Conservation (phyloP, 1,140 invertebrate species). For the Drosophila fuyamai region DNA sequence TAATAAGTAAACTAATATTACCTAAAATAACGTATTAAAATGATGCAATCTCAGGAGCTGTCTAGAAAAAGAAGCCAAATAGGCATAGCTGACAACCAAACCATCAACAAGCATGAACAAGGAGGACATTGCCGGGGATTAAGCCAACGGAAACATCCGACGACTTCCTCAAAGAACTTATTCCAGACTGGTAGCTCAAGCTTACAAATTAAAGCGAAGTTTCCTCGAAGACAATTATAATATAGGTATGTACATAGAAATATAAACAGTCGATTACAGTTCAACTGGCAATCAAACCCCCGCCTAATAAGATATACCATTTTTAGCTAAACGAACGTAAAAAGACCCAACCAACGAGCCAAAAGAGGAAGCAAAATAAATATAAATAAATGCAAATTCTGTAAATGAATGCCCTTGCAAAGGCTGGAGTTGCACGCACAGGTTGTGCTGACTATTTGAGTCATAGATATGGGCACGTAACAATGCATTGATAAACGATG, state of each 20-base stretch:
- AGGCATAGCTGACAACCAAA: neutral
- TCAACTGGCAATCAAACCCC: neutral
- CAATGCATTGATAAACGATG: conserved; percentile 11
- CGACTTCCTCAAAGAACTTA: conserved; percentile 20
- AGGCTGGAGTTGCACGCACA: conserved; percentile 16
- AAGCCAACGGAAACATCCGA: conserved; percentile 13
- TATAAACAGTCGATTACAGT: neutral
- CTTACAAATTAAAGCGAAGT: neutral
- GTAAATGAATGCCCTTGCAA: conserved; percentile 15
- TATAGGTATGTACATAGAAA: neutral
- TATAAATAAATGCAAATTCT: conserved; percentile 1
- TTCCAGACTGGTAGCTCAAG: neutral
- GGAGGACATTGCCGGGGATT: conserved; percentile 10
- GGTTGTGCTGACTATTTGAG: conserved; percentile 14
- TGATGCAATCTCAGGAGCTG: neutral
- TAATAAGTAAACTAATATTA: no score
- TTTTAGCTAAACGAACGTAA: no score
- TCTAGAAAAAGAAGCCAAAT: neutral
- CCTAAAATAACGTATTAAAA: no score
- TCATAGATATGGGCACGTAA: conserved; percentile 12
- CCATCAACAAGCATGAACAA: conserved; percentile 4
- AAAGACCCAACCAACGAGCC: neutral
- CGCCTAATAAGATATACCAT: no score
- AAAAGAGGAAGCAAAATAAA: conserved; percentile 11
- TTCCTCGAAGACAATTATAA: neutral